A percentile compares a stretch with the other conserved stretches of the same genome.
Conservation (phyloP, 2,888 invertebrate species). For the Theodoxus fluviatilis region DNA sequence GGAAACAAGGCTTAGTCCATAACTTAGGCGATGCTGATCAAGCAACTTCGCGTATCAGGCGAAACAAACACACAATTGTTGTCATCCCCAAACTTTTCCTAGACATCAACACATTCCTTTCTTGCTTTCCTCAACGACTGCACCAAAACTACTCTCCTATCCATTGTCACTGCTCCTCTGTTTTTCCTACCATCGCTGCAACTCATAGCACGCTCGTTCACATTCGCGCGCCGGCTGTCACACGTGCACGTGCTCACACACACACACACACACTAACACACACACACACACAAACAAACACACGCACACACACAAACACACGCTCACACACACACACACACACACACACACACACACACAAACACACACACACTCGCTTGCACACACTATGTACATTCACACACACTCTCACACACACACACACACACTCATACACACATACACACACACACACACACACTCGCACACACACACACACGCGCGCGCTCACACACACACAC, state of each 20-base stretch:
- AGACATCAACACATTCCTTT: too few species aligned
- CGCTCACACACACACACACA: conserved; percentile 7
- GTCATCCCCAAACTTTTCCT: too few species aligned
- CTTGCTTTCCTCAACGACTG: too few species aligned
- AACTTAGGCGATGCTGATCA: too few species aligned
- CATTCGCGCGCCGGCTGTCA: neutral
- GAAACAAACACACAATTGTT: too few species aligned
- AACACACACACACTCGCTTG: neutral
- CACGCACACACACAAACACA: neutral
- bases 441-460: conserved; percentile 22
- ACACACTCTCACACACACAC: conserved; percentile 11
- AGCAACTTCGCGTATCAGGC: too few species aligned
- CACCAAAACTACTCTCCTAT: too few species aligned
- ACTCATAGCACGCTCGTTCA: neutral
- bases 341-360: neutral
- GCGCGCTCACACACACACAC: neutral
- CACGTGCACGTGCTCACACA: neutral
- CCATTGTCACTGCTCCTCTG: too few species aligned
- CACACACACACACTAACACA: conserved; percentile 15
- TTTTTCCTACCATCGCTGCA: too few species aligned
- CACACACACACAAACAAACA: conserved; percentile 14
- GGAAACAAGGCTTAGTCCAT: too few species aligned
- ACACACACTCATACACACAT: conserved; percentile 10
- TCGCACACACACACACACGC: conserved; percentile 11
- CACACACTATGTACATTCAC: neutral